Conservation (phyloP, 2,888 invertebrate species). For the Macrostomum cliftonense region DNA sequence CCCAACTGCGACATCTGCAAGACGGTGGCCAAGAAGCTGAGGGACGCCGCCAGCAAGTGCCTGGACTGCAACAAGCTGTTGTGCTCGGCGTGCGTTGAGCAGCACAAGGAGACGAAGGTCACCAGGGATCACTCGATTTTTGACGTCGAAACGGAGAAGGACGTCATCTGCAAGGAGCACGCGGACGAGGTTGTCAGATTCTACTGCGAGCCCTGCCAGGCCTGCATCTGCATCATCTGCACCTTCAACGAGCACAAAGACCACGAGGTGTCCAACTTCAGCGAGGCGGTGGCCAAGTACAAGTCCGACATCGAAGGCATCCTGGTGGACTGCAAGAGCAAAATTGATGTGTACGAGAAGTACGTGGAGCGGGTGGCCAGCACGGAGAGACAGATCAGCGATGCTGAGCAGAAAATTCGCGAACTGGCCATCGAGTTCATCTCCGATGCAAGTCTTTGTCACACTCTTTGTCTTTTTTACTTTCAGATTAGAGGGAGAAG, state of each 20-base stretch:
- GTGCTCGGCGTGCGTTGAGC: conserved; percentile 32
- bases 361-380: conserved; percentile 24
- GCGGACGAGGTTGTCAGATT: conserved; percentile 35
- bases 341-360: conserved; percentile 26
- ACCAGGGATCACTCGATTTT: conserved; percentile 35
- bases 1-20: conserved; percentile 38
- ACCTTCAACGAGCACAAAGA: conserved; percentile 37
- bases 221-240: conserved; percentile 37
- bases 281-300: conserved; percentile 33
- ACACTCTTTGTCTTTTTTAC: too few species aligned
- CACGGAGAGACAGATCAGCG: conserved; percentile 29
- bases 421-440: conserved; percentile 33
- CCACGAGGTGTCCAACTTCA: conserved; percentile 31
- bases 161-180: conserved; percentile 37
- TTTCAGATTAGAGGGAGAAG: too few species aligned
- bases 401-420: conserved; percentile 30
- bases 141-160: conserved; percentile 37
- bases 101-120: conserved; percentile 34
- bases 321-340: conserved; percentile 26
- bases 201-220: conserved; percentile 36
- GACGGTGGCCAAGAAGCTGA: conserved; percentile 19
- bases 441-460: conserved; percentile 17
- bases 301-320: conserved; percentile 31
- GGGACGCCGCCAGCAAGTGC: conserved; percentile 31
- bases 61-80: conserved; percentile 37